Conservation (phyloP, 2,888 invertebrate species). For the Meiosimyza platycephala region DNA sequence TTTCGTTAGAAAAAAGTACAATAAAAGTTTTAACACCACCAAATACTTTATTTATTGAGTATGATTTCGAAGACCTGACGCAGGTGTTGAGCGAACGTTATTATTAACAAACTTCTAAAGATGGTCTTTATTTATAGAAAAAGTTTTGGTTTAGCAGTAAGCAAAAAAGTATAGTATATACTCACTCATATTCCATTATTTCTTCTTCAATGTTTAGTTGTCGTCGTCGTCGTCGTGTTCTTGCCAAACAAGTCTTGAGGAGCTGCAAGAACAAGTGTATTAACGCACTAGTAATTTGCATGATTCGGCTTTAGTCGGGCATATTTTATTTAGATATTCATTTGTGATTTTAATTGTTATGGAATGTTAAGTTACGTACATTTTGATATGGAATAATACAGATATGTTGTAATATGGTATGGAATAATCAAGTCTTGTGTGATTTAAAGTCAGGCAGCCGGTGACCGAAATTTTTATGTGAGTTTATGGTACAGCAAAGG, state of each 20-base stretch:
- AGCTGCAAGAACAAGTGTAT: no score
- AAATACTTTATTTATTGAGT: background rate
- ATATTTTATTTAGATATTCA: no score
- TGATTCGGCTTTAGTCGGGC: no score
- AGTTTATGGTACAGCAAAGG: no score
- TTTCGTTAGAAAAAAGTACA: background rate
- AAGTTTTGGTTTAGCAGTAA: background rate
- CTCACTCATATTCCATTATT: background rate
- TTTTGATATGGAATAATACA: no score
- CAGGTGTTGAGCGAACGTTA: background rate
- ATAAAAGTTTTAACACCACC: background rate
- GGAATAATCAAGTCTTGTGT: no score
- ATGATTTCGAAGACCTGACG: background rate
- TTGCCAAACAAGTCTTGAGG: conserved; percentile 13
- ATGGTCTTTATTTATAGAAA: conserved; percentile 23
- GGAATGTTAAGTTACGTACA: no score
- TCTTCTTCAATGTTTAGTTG: background rate
- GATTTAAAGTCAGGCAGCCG: no score
- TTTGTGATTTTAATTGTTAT: no score
- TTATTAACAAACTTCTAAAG: background rate
- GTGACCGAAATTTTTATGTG: no score
- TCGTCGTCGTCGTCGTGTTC: background rate
- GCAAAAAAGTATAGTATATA: background rate
- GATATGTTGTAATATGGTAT: no score
- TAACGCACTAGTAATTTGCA: no score